Conservation (phyloP, 2,797 vertebrate genomes). For the Darevskia nairensis region DNA sequence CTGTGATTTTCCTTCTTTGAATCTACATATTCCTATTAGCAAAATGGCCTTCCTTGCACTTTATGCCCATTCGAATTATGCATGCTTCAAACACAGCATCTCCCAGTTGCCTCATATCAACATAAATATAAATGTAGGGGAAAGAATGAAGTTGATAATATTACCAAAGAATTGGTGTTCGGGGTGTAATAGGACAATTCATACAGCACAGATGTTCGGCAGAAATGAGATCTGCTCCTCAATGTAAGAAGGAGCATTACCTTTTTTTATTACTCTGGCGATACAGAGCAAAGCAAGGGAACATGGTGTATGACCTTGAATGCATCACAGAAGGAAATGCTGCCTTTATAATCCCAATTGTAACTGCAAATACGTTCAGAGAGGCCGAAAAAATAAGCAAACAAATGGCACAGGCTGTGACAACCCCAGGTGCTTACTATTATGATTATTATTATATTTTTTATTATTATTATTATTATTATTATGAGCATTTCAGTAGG, state of each 20-base stretch:
- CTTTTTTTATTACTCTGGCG: constrained; percentile 63
- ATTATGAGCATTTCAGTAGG: not conserved
- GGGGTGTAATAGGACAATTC: constrained; percentile 55
- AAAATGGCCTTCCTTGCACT: constrained; percentile 40
- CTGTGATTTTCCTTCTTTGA: constrained; percentile 49
- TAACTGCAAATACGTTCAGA: constrained; percentile 13
- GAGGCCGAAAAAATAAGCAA: not conserved
- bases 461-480: no score
- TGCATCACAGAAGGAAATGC: constrained; percentile 3
- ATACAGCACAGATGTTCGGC: constrained; percentile 61
- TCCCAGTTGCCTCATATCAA: constrained; percentile 52
- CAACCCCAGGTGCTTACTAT: not conserved
- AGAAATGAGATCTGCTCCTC: constrained; percentile 62
- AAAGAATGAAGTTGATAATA: constrained; percentile 57
- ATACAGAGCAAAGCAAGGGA: constrained; percentile 21
- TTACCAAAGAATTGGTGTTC: constrained; percentile 60
- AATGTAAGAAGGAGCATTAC: constrained; percentile 38
- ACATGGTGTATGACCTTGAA: constrained; percentile 54
- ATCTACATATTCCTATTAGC: constrained; percentile 46
- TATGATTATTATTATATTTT: no score
- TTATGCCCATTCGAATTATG: constrained; percentile 60
- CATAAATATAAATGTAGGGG: constrained; percentile 66
- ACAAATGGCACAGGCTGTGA: not conserved
- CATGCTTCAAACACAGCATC: constrained; percentile 28
- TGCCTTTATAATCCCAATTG: constrained; percentile 34